Evolutionary conservation across 1,140 invertebrate species (phyloP).

Genomic region (Dreissena polymorpha): DNA sequence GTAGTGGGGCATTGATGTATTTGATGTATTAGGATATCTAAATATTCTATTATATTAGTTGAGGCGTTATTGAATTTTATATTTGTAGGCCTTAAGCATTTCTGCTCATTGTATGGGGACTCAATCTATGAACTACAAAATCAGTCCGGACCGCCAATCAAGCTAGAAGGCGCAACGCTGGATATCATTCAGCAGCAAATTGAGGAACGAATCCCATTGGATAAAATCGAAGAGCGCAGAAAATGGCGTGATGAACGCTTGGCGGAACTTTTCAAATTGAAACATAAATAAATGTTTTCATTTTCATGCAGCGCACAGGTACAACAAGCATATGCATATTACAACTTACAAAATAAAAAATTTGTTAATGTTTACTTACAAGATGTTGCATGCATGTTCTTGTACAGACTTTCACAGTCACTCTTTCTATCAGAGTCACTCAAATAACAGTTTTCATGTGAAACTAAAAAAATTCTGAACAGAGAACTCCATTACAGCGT

Average conservation of each 20-base stretch:
- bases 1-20: too few species aligned
- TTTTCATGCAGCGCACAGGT: neutral
- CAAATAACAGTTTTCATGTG: too few species aligned
- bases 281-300: constrained; percentile 24
- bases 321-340: too few species aligned
- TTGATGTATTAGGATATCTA: too few species aligned
- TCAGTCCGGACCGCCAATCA: constrained; percentile 45
- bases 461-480: too few species aligned
- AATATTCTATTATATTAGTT: too few species aligned
- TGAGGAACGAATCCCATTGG: constrained; percentile 43
- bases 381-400: too few species aligned
- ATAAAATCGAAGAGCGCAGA: constrained; percentile 49
- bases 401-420: too few species aligned
- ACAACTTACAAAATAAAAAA: too few species aligned
- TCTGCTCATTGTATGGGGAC: constrained; percentile 43
- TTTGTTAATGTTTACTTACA: too few species aligned
- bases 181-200: constrained; percentile 49
- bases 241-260: constrained; percentile 47
- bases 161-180: constrained; percentile 31
- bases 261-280: constrained; percentile 36
- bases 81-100: constrained; percentile 46
- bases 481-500: too few species aligned
- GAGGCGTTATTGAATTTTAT: neutral
- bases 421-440: too few species aligned
- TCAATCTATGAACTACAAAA: constrained; percentile 44